Percentiles rank a stretch among this genome's conserved stretches.
These are phyloP conservation scores for Ectobius pallidus DNA, from an alignment of 2,888 invertebrate species.

Conservation along the genomic window DNA sequence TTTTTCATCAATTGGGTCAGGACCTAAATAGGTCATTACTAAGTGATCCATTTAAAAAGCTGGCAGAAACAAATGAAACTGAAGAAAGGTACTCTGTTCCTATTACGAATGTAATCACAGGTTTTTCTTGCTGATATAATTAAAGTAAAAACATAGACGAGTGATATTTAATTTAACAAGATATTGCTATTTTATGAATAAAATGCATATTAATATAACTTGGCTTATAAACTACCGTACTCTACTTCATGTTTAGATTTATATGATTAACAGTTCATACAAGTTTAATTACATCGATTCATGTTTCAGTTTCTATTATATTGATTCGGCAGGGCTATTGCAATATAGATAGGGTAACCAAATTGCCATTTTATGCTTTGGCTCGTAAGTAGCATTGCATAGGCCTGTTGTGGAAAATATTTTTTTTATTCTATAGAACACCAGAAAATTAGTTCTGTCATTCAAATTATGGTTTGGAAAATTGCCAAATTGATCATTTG, in stretches of 20 bases:
- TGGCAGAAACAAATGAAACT: constrained; percentile 41
- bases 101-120: neutral
- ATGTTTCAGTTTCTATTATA: neutral
- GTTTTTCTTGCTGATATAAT: too few relatives aligned
- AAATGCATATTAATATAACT: neutral
- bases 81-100: neutral
- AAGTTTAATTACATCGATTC: neutral
- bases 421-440: neutral
- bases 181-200: neutral
- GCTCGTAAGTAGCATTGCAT: neutral
- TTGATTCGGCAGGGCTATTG: neutral
- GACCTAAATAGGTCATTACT: constrained; percentile 56
- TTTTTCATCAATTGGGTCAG: constrained; percentile 61
- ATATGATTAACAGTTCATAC: neutral
- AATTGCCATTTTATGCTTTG: neutral
- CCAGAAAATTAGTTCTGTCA: neutral
- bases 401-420: neutral
- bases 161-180: neutral
- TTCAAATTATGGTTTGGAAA: neutral
- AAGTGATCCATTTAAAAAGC: constrained; percentile 48
- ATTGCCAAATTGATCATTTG: neutral
- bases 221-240: neutral
- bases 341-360: neutral
- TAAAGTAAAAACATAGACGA: neutral
- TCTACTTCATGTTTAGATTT: neutral